These are phyloP conservation scores for Panonychus citri DNA, from an alignment of 1,140 invertebrate species.

Conservation along the genomic window DNA sequence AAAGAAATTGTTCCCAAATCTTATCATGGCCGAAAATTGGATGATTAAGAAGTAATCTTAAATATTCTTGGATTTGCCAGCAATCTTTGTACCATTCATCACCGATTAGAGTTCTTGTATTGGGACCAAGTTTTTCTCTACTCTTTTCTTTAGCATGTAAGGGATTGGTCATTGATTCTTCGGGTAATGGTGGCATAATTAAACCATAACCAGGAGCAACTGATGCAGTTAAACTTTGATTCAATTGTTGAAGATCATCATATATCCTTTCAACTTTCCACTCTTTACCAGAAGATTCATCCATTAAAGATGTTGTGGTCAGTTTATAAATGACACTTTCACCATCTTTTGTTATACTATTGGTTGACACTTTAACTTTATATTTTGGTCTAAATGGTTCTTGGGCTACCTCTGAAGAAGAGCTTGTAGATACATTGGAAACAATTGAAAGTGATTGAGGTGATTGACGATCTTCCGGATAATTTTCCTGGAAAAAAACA, in stretches of 20 bases:
- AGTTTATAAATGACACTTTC: neutral
- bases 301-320: neutral
- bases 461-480: neutral
- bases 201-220: constrained; percentile 21
- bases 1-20: constrained; percentile 3
- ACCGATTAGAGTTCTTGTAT: constrained; percentile 16
- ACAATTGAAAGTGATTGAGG: neutral
- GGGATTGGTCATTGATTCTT: constrained; percentile 17
- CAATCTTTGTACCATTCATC: constrained; percentile 26
- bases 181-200: constrained; percentile 26
- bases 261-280: constrained; percentile 17
- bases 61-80: constrained; percentile 22
- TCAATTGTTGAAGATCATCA: constrained; percentile 27
- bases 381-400: neutral
- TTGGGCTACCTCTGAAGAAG: neutral
- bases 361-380: neutral
- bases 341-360: neutral
- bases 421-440: neutral
- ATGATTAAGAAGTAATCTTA: constrained; percentile 10
- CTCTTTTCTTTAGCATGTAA: neutral
- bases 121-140: constrained; percentile 20
- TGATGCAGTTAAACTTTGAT: constrained; percentile 23
- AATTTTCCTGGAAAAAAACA: too few species aligned
- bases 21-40: constrained; percentile 3
- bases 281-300: neutral